Evolutionary conservation across 2,113 vertebrate species (phyloP).

Genomic region (Scopus umbretta): DNA sequence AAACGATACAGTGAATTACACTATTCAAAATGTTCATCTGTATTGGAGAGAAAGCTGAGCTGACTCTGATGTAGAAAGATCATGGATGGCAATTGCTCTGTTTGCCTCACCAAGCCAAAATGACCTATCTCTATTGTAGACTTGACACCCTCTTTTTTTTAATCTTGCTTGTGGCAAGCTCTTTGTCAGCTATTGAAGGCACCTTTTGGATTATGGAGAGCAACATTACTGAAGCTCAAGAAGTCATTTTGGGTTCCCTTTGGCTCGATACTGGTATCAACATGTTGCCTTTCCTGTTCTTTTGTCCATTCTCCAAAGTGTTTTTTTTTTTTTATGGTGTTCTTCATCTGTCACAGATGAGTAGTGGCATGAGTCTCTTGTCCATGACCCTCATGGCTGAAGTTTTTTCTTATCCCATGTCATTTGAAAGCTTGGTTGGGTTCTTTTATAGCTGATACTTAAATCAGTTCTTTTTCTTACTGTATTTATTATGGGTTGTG

Average conservation of each 20-base stretch:
- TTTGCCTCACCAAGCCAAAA: neutral
- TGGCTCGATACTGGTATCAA: neutral
- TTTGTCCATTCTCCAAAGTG: neutral
- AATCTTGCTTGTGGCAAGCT: neutral
- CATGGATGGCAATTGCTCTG: neutral
- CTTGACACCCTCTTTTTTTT: neutral
- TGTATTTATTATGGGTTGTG: neutral
- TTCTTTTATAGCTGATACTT: neutral
- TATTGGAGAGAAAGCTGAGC: neutral
- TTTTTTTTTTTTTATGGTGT: too few relatives aligned
- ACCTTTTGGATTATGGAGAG: neutral
- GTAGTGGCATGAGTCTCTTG: neutral
- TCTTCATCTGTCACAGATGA: neutral
- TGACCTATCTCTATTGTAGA: neutral
- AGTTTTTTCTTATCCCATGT: neutral
- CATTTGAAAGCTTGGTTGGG: neutral
- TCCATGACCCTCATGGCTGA: neutral
- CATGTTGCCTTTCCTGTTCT: neutral
- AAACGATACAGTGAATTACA: neutral
- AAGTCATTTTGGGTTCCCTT: neutral
- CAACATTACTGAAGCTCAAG: neutral
- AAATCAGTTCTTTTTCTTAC: neutral
- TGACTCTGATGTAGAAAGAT: neutral
- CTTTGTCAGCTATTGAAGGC: neutral
- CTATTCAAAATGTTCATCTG: neutral